phyloP scores from a whole-genome alignment of 2,888 invertebrate genomes.

The Augiades crinisus region DNA sequence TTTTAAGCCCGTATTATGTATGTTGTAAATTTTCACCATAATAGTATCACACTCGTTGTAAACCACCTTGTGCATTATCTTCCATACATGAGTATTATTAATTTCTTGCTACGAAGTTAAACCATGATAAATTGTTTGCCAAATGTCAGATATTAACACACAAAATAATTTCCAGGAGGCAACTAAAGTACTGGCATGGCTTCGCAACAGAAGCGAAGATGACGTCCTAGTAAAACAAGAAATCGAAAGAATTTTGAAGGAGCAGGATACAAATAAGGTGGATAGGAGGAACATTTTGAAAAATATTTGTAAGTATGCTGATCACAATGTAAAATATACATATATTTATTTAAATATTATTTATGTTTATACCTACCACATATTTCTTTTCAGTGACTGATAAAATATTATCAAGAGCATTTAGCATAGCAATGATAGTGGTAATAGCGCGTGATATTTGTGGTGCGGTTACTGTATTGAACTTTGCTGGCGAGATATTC shows the following conservation, averaged over 20 bases:
- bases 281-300: constrained; percentile 50
- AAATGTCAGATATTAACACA: too few relatives aligned
- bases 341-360: not conserved
- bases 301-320: constrained; percentile 55
- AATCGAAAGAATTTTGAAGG: constrained; percentile 47
- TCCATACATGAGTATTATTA: too few relatives aligned
- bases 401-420: constrained; percentile 37
- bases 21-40: too few relatives aligned
- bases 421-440: constrained; percentile 38
- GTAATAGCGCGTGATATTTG: constrained; percentile 40
- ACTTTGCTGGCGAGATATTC: constrained; percentile 43
- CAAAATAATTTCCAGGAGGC: constrained; percentile 61
- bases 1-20: too few relatives aligned
- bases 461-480: constrained; percentile 41
- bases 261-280: constrained; percentile 52
- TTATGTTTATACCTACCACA: too few relatives aligned
- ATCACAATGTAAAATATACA: not conserved
- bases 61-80: too few relatives aligned
- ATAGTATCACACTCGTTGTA: too few relatives aligned
- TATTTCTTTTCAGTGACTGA: constrained; percentile 39
- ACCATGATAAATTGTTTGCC: too few relatives aligned
- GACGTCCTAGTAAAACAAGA: constrained; percentile 46
- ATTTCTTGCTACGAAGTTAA: too few relatives aligned
- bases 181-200: constrained; percentile 52
- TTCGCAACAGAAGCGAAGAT: constrained; percentile 51